These are phyloP conservation scores for Drosophila sp. DNA, from an alignment of 1,140 invertebrate species.

Conservation along the genomic window DNA sequence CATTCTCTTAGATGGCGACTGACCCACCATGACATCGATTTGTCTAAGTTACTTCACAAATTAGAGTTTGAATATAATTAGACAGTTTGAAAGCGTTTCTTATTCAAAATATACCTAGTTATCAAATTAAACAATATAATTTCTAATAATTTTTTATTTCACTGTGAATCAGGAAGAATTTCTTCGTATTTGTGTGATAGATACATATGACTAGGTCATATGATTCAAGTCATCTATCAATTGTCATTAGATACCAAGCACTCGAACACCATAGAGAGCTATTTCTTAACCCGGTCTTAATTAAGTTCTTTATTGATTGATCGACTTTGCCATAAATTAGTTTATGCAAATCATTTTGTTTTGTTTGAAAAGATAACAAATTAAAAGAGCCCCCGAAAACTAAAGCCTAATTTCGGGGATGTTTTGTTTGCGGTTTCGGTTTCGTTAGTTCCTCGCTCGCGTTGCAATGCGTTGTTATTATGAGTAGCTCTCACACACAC, in stretches of 20 bases:
- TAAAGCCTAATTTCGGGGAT: conserved; percentile 78
- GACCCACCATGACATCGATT: conserved; percentile 13
- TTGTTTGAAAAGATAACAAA: conserved; percentile 67
- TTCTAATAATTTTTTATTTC: too few species aligned
- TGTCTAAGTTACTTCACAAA: conserved; percentile 3
- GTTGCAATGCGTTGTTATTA: conserved; percentile 56
- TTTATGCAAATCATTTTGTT: conserved; percentile 39
- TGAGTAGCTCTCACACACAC: conserved; percentile 53
- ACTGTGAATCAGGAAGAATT: conserved; percentile 9
- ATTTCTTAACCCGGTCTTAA: not conserved
- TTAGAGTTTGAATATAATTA: conserved; percentile 22
- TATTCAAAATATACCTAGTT: too few species aligned
- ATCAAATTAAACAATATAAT: too few species aligned
- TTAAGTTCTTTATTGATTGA: conserved; percentile 29
- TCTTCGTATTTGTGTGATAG: not conserved
- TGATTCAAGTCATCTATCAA: conserved; percentile 31
- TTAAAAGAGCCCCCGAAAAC: conserved; percentile 35
- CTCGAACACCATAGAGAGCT: not conserved
- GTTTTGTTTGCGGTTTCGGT: conserved; percentile 33
- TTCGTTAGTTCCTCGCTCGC: not conserved
- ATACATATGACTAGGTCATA: not conserved
- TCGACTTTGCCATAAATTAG: conserved; percentile 18
- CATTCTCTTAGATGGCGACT: conserved; percentile 7
- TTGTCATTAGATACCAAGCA: conserved; percentile 21
- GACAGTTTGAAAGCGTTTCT: not conserved